These are phyloP conservation scores for Petromus typicus DNA, from an alignment of 2,113 vertebrate species.

Conservation along the genomic window DNA sequence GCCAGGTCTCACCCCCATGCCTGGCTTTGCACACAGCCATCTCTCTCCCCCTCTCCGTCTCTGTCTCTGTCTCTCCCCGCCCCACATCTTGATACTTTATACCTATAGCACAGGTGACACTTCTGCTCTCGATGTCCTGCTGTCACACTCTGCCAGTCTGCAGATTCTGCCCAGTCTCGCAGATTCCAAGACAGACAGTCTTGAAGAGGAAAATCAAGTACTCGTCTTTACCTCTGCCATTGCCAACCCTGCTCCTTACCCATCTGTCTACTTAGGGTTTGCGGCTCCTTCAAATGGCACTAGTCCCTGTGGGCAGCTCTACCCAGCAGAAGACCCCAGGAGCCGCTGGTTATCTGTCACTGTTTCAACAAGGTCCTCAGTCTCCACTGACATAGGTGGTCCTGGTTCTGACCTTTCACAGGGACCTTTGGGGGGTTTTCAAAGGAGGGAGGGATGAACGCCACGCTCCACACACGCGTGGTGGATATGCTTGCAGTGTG, in stretches of 20 bases:
- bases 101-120: not conserved
- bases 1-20: accelerated
- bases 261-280: not conserved
- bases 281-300: not conserved
- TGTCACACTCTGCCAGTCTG: not conserved
- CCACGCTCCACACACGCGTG: not conserved
- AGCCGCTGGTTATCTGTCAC: slow-evolving; percentile 8
- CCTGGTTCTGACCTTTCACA: slow-evolving; percentile 58
- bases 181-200: not conserved
- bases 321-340: not conserved
- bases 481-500: not conserved
- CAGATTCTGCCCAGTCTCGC: not conserved
- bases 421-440: slow-evolving; percentile 31
- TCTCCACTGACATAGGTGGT: not conserved
- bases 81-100: not conserved
- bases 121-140: not conserved
- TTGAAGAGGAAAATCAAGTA: not conserved
- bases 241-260: not conserved
- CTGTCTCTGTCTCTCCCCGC: not conserved
- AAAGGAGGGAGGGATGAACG: slow-evolving; percentile 42
- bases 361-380: slow-evolving; percentile 34
- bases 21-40: no score
- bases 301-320: not conserved
- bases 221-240: not conserved
- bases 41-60: no score